phyloP scores from a whole-genome alignment of 2,888 invertebrate genomes.

The Mactromeris polynyma region DNA sequence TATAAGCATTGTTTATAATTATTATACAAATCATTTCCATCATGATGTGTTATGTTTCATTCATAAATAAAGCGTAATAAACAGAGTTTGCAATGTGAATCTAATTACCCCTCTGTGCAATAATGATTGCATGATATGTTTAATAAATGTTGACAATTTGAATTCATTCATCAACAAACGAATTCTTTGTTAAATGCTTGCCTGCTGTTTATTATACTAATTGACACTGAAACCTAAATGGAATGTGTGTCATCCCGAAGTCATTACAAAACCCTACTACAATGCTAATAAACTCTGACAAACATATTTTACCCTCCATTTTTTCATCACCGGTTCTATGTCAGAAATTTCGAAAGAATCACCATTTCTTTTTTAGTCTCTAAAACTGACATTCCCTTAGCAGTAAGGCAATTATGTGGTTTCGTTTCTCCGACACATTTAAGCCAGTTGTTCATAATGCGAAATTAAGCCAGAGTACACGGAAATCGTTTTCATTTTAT shows the following conservation, averaged over 20 bases:
- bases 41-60: too few species aligned
- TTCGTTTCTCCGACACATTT: too few species aligned
- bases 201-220: not conserved
- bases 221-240: not conserved
- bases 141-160: not conserved
- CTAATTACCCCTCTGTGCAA: not conserved
- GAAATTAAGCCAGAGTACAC: too few species aligned
- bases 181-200: not conserved
- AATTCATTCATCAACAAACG: not conserved
- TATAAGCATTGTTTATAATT: too few species aligned
- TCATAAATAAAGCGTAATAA: not conserved
- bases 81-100: not conserved
- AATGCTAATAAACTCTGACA: not conserved
- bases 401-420: not conserved
- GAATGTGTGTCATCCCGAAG: not conserved
- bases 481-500: too few species aligned
- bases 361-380: not conserved
- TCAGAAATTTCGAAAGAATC: not conserved
- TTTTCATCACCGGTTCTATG: not conserved
- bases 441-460: too few species aligned
- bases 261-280: not conserved
- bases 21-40: too few species aligned
- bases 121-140: not conserved
- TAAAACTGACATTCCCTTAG: not conserved
- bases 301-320: constrained; percentile 2